A percentile compares a stretch with the other conserved stretches of the same genome.
phyloP scores from a whole-genome alignment of 1,140 invertebrate genomes.

The Drosophila sucinea region DNA sequence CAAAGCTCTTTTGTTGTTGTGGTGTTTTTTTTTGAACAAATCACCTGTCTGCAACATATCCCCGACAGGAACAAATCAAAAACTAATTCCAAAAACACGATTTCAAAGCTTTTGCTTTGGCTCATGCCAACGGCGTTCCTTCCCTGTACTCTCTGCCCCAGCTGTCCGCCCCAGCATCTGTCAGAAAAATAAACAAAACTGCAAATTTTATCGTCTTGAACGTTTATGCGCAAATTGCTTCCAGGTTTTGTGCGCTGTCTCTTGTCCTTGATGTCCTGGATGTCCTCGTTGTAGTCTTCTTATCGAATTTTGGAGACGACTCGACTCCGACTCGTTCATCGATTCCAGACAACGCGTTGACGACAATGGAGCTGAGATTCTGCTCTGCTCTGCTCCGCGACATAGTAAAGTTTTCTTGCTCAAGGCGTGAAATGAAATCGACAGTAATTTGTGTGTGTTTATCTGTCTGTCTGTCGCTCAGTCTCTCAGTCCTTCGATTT shows the following conservation, averaged over 20 bases:
- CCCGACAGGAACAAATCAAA: constrained; percentile 59
- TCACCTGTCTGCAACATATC: constrained; percentile 50
- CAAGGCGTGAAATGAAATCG: constrained; percentile 81
- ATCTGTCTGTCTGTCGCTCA: constrained; percentile 28
- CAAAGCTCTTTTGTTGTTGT: constrained; percentile 8
- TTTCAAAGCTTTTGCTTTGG: constrained; percentile 59
- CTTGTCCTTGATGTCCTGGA: background rate
- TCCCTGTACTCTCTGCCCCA: background rate
- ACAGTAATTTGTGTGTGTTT: constrained; percentile 79
- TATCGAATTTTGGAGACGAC: constrained; percentile 67
- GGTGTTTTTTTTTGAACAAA: constrained; percentile 8
- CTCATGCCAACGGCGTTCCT: constrained; percentile 34
- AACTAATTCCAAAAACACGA: constrained; percentile 73
- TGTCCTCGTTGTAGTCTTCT: constrained; percentile 44
- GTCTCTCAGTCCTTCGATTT: constrained; percentile 14
- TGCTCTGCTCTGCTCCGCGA: constrained; percentile 42
- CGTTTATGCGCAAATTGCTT: constrained; percentile 82
- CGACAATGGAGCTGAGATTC: constrained; percentile 38
- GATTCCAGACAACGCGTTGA: constrained; percentile 25
- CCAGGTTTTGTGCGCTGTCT: constrained; percentile 69
- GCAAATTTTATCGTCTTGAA: constrained; percentile 78
- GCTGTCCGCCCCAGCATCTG: constrained; percentile 50
- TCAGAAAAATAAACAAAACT: constrained; percentile 80
- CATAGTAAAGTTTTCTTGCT: constrained; percentile 73
- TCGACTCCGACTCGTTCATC: constrained; percentile 30